phyloP scores from a whole-genome alignment of 2,113 vertebrate species.

The Collichthys lucidus region DNA sequence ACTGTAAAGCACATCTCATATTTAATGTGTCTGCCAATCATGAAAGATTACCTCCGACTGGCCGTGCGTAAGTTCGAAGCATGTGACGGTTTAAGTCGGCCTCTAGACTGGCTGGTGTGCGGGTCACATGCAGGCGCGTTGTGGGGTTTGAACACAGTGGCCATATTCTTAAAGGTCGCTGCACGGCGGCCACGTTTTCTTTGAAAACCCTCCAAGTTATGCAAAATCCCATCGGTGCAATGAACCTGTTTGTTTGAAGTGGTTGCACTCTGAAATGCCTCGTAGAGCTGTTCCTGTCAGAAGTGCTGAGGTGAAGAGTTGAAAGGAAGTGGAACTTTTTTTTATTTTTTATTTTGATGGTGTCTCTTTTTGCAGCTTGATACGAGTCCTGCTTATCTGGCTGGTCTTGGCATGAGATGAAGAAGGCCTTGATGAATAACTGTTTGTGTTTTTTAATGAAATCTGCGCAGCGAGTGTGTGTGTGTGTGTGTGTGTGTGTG shows the following conservation, averaged over 20 bases:
- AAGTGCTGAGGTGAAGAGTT: conserved; percentile 38
- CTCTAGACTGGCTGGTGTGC: neutral
- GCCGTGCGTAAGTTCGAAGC: conserved; percentile 36
- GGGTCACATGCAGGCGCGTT: conserved; percentile 50
- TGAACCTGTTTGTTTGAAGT: conserved; percentile 68
- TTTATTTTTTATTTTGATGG: conserved; percentile 26
- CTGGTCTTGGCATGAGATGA: conserved; percentile 10
- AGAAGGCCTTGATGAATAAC: neutral
- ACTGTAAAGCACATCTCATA: conserved; percentile 45
- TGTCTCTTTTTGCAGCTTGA: neutral
- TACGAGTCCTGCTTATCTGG: conserved; percentile 25
- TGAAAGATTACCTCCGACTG: conserved; percentile 49
- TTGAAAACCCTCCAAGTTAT: conserved; percentile 51
- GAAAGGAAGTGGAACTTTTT: conserved; percentile 42
- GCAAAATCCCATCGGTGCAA: conserved; percentile 38
- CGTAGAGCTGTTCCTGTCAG: conserved; percentile 31
- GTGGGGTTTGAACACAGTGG: conserved; percentile 20
- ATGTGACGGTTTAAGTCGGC: conserved; percentile 62
- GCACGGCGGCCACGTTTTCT: conserved; percentile 20
- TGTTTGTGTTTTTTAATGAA: conserved; percentile 6
- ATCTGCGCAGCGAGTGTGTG: neutral
- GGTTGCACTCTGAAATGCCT: conserved; percentile 60
- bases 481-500: neutral
- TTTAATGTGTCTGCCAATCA: conserved; percentile 68
- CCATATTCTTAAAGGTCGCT: conserved; percentile 12